phyloP scores from a whole-genome alignment of 2,888 invertebrate genomes.

The Nineta flava region DNA sequence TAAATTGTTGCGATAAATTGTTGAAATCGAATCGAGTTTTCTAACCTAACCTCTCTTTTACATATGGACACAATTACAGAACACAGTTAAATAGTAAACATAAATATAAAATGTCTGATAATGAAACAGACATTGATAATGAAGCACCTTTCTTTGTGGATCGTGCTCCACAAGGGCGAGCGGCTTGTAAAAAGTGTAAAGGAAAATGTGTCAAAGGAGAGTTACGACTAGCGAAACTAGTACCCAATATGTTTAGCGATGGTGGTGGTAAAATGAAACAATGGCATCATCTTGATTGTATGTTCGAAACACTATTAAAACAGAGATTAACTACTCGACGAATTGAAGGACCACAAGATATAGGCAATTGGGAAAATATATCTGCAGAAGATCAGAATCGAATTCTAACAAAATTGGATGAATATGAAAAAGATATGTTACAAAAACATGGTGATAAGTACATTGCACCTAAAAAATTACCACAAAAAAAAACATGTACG shows the following conservation, averaged over 20 bases:
- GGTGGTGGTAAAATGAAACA: conserved; percentile 52
- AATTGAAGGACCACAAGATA: conserved; percentile 61
- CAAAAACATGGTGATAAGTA: conserved; percentile 35
- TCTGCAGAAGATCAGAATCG: conserved; percentile 47
- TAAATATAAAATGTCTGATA: conserved; percentile 21
- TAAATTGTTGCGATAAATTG: no score
- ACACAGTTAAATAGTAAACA: no score
- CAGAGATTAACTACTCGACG: conserved; percentile 70
- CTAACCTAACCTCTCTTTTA: no score
- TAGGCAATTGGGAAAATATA: conserved; percentile 59
- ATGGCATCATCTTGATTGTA: conserved; percentile 67
- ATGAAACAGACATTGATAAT: conserved; percentile 20
- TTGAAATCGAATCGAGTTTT: no score
- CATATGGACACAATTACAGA: no score
- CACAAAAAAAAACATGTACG: conserved; percentile 6
- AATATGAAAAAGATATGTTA: conserved; percentile 37
- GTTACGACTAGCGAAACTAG: conserved; percentile 60
- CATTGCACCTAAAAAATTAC: conserved; percentile 20
- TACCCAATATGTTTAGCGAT: conserved; percentile 58
- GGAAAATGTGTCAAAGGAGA: conserved; percentile 54
- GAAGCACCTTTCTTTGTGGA: conserved; percentile 53
- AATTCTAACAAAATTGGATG: conserved; percentile 45
- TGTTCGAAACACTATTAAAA: conserved; percentile 62
- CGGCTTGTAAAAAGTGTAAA: conserved; percentile 80
- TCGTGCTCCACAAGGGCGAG: conserved; percentile 63